These are phyloP conservation scores for Gonatopus flavifemur DNA, from an alignment of 1,140 invertebrate species.

Conservation along the genomic window DNA sequence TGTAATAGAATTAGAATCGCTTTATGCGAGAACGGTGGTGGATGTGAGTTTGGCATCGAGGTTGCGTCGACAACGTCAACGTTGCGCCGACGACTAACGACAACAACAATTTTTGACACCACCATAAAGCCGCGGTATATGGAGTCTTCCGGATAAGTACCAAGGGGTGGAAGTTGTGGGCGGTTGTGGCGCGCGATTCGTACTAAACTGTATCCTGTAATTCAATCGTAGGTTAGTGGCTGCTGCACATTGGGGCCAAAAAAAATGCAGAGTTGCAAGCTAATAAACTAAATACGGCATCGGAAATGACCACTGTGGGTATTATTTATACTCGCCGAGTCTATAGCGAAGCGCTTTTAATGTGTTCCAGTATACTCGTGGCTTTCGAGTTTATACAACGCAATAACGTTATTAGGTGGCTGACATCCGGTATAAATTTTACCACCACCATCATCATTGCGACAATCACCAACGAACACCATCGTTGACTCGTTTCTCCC, in stretches of 20 bases:
- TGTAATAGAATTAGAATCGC: too few species aligned
- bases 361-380: conserved; percentile 31
- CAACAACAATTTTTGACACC: conserved; percentile 30
- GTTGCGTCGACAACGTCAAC: too few species aligned
- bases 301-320: conserved; percentile 49
- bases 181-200: conserved; percentile 28
- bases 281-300: conserved; percentile 55
- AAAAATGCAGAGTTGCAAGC: conserved; percentile 43
- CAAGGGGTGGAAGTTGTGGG: neutral
- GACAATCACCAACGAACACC: conserved; percentile 5
- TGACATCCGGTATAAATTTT: conserved; percentile 53
- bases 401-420: conserved; percentile 55
- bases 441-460: conserved; percentile 28
- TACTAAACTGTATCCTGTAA: conserved; percentile 44
- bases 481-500: neutral
- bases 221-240: conserved; percentile 34
- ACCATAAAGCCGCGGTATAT: conserved; percentile 35
- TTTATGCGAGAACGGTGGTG: too few species aligned
- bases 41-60: too few species aligned
- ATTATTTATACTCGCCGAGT: conserved; percentile 48
- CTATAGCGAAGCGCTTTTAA: conserved; percentile 45
- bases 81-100: neutral
- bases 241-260: conserved; percentile 9
- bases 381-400: conserved; percentile 46
- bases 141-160: conserved; percentile 23